Evolutionary conservation across 2,113 vertebrate species (phyloP), one percentile per base, ranked within the genome.

Genomic region (Eulacestoma nigropectus): DNA sequence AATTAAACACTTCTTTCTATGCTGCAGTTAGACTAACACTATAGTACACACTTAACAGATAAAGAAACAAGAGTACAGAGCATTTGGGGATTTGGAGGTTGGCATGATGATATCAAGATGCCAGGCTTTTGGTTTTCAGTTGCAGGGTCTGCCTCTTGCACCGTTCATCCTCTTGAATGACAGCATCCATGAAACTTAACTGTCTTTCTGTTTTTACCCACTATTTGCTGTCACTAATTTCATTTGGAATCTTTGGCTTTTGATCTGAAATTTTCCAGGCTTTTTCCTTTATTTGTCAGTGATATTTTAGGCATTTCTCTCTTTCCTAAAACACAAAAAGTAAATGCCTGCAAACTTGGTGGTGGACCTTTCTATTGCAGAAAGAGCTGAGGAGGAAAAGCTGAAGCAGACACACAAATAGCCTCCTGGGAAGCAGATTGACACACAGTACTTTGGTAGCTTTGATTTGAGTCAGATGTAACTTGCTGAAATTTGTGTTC

Each of bases 401-500:
- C 70, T 91, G 80, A 84, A 80, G 75, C 41, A 82, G 35, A 55
- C 62, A 92, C 73, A 92, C 57, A 95, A 90, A 84, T 73, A 96
- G 47, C 42, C 78, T 88, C 46, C 74, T 9, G 20, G 73, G 69
- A 87, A 75, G 69, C n/a, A 88, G 83, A 84, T 74, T 84, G 88
- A 91, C 93, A 72, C 0, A 0, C 33, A 84, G 44, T 56, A 39
- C 69, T 94, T 92, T 25, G 30, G 77, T 89, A 73, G n/a, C 47
- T 94, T 95, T 95, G 78, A 92, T 91, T 19, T 89, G 65, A 94
- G 63, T 91, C 87, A 80, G 82, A 81, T 63, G 59, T 75, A 90
- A 62, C 72, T 63, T 12, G 5, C 57, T 77, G 64, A 87, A 89
- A 91, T 88, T 85, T 74, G 67, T 76, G 47, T 27, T 82, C 30